Base-by-base conservation (phyloP, 2,797 vertebrate genomes). In the Mus spretus region DNA sequence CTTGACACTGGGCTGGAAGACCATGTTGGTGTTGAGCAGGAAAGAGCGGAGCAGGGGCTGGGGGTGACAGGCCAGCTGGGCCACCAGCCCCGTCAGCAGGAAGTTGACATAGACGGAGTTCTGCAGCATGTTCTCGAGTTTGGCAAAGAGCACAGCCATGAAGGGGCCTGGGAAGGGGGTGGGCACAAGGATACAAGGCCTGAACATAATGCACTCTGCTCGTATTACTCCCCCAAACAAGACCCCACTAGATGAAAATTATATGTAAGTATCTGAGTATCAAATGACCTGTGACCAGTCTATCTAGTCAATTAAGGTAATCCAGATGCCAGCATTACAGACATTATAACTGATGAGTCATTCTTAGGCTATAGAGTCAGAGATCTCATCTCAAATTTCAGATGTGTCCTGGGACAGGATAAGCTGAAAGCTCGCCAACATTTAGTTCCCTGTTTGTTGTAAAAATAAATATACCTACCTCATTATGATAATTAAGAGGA, bases 21-120 rank as follows among this genome's bases (percentile, higher is more conserved):
- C 99, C 99, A 99, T 99, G 98, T 99, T 99, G 98, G 99, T 99
- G 98, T 99, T 99, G 97, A 99, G 99, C 96, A 99, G 99, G 98
- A 99, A 99, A 98, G 99, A 99, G 98, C 99, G 99, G 70, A 99
- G 99, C 97, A 99, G 99, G 59, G 99, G 99, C 98, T 99, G 99
- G 31, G 99, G 99, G 97, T 99, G 99, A 98, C 99, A 99, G 97
- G 99, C 99, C 97, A 99, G 98, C 98, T 99, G 99, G 93, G 99
- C 99, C 98, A 99, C 98, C 94, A 99, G 99, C 97, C 99, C 99
- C 0, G 99, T 99, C 98, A 99, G 99, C 98, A 99, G 99, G 98
- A 99, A 99, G 99, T 99, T 99, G 96, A 99, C 99, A 7, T 99
- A 99, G 59, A 99, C 98, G 0, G 99, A 99, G 98, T 99, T 99